Base-by-base conservation (phyloP, 53 echinoderm and acorn worm species). In the Hippasteria phrygiana region DNA sequence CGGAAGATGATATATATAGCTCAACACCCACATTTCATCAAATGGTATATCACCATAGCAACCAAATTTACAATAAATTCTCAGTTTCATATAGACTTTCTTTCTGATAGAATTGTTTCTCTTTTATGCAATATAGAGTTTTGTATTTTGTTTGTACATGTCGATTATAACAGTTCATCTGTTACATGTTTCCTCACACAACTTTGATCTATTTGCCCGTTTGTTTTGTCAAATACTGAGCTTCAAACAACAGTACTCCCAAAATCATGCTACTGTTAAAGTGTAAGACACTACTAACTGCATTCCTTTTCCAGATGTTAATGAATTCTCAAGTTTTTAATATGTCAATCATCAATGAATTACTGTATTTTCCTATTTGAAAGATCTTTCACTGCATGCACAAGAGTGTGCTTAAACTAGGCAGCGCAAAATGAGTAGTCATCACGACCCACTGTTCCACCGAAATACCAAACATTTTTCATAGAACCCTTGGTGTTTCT, bases 1-100 rank as follows among this genome's bases (percentile, higher is more conserved):
- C 82, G 82, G 82, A 82, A 82, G 82, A 82, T 82, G 82, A 82
- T 45, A 81, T 65, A 73, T 43, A 78, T 59, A 79, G 36, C 59
- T 76, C 34, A 56, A 18, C 39, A 38, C 1, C 55, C 43, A 79
- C 56, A 55, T n/a, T n/a, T 18, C 54, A 10, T 14, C 34, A 65
- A 48, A 48, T 14, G 14, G 65, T 29, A 33, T 48, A 29, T 11
- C 17, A 36, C 35, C 33, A 20, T 20, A 14, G 3, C 37, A 35
- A 37, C 66, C 64, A 82, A 43, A 65, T 82, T 82, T 65, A 82
- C 66, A 82, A 82, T 82, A 82, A 63, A 82, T 46, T 65, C 82
- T 66, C 66, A 65, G 64, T 64, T 38, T 13, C 13, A 80, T 80
- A 82, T n/a, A 82, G 64, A 82, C 10, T 63, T 64, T 65, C n/a